Conservation (phyloP, 2,113 vertebrate species). For the Puntigrus tetrazona region DNA sequence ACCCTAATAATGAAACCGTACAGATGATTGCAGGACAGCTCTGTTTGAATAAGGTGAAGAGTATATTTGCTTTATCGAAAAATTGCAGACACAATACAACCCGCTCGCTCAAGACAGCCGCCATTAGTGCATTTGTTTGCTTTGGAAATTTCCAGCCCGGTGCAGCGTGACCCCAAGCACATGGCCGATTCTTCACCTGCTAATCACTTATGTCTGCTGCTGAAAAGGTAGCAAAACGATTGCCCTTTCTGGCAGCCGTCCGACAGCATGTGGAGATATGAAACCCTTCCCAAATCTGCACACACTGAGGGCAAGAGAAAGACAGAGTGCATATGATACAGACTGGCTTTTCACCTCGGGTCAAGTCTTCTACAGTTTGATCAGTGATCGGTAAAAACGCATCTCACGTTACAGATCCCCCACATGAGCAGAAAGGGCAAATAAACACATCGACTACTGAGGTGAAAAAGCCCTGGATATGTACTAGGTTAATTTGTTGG, state of each 20-base stretch:
- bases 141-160: conserved; percentile 53
- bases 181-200: conserved; percentile 50
- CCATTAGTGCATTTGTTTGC: conserved; percentile 52
- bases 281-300: conserved; percentile 17
- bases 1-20: conserved; percentile 35
- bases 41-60: conserved; percentile 44
- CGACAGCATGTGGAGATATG: conserved; percentile 43
- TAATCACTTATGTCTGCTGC: conserved; percentile 68
- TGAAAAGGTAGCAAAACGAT: conserved; percentile 55
- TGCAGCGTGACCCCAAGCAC: conserved; percentile 26
- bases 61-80: conserved; percentile 53
- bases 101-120: conserved; percentile 49
- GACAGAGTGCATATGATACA: conserved; percentile 1
- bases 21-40: conserved; percentile 18
- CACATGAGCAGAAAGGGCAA: conserved; percentile 25
- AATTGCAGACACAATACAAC: conserved; percentile 46
- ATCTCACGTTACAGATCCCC: conserved; percentile 39
- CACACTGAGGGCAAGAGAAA: conserved; percentile 31
- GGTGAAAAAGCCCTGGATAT: background rate
- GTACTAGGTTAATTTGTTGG: background rate
- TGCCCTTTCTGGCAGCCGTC: conserved; percentile 46
- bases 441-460: background rate
- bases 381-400: background rate
- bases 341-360: conserved; percentile 26
- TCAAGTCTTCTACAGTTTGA: conserved; percentile 36